phyloP scores from a whole-genome alignment of 2,797 vertebrate species.

The Hoplostethus mediterraneus region DNA sequence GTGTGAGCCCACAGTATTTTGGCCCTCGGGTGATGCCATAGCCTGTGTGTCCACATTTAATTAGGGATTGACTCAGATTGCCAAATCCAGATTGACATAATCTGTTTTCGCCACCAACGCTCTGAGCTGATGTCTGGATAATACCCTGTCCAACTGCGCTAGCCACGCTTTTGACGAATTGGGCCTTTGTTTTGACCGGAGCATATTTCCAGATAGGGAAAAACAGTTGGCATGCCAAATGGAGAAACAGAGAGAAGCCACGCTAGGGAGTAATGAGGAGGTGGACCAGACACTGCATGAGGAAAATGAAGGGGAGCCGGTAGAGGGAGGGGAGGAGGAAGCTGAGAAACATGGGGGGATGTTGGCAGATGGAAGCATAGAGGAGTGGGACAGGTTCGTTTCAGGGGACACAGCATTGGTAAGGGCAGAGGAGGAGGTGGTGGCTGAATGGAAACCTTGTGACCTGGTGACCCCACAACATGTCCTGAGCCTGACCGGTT shows the following conservation, averaged over 20 bases:
- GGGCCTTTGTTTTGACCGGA: background rate
- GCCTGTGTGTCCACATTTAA: constrained; percentile 58
- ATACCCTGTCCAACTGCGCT: constrained; percentile 5
- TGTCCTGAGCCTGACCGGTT: constrained; percentile 68
- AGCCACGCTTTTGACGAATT: constrained; percentile 3
- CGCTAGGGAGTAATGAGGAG: constrained; percentile 20
- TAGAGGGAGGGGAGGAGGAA: constrained; percentile 4
- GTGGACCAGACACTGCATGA: constrained; percentile 12
- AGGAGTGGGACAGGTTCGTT: constrained; percentile 71
- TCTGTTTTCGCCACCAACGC: constrained; percentile 61
- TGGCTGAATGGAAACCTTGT: constrained; percentile 51
- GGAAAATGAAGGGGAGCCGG: constrained; percentile 4
- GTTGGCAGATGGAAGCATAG: constrained; percentile 23
- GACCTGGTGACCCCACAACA: constrained; percentile 67
- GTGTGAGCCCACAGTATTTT: constrained; percentile 16
- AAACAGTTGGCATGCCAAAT: constrained; percentile 41
- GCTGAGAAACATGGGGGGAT: constrained; percentile 5
- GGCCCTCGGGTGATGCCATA: constrained; percentile 29
- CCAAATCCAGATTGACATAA: constrained; percentile 65
- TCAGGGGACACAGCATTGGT: constrained; percentile 5
- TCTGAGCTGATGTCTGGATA: constrained; percentile 27
- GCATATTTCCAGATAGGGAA: constrained; percentile 2
- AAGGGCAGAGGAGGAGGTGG: constrained; percentile 14
- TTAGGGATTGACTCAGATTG: constrained; percentile 69
- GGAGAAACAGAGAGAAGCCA: constrained; percentile 44